Base-by-base conservation (phyloP, 1,140 invertebrate species). In the Drosophila pallidifrons region DNA sequence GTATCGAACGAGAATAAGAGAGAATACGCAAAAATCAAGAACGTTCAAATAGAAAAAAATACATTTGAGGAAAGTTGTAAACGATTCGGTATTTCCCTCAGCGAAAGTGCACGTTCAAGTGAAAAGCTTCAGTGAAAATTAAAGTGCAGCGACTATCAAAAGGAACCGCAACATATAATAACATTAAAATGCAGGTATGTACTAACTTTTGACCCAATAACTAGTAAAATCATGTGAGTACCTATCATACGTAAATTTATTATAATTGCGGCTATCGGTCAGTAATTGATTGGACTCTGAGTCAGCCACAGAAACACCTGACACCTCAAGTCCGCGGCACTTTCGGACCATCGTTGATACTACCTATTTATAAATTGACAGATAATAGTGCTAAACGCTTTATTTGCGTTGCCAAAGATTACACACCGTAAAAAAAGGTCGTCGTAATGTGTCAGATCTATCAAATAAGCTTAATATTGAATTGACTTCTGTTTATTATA, bases 1-100 rank as follows among this genome's bases (percentile, higher is more conserved):
- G 55, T 72, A 63, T 81, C 43, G 64, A 74, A 49, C 59, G 35
- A 43, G 55, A 79, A 43, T 59, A 30, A 28, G 35, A 49, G 54
- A 15, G 28, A 10, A n/a, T 43, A 16, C 52, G 52, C 10, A 57
- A 41, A 1, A 47, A 49, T 38, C 25, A 35, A 5, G 13, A 45
- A 46, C 41, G 5, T 49, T 25, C 3, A 38, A 46, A 41, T 49
- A 43, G 20, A 25, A 25, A 32, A 11, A 52, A 28, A 43, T 3
- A 6, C 38, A 20, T 6, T 25, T 38, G 28, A 30, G 20, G 10
- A 51, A 51, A 7, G 47, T 28, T 11, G 1, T 32, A 5, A 1
- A 28, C 11, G 1, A 51, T 32, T 32, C 30, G n/a, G 6, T 32
- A 54, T 32, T 32, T 28, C 30, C 30, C 30, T 5, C 10, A 30